Evolutionary conservation across 2,797 vertebrate species (phyloP), one percentile per base, ranked within the genome.

Genomic region (Lates japonicus): DNA sequence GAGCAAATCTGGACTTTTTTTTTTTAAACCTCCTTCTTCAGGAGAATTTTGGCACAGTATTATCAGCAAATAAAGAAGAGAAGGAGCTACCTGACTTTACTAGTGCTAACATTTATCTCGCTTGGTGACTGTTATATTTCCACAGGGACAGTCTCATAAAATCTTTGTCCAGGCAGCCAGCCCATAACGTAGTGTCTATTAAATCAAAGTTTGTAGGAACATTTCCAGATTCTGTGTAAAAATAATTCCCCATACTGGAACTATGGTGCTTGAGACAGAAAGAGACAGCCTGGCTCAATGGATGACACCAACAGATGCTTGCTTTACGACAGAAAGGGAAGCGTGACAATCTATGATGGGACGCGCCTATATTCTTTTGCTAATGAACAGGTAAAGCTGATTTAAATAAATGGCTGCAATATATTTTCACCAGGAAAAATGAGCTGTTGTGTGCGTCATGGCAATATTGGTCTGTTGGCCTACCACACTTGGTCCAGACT

Each of bases 201-300:
- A 91, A 91, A 91, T 93, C 80, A 84, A 90, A 80, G 58, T 82
- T 70, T 83, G 81, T 8, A 35, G 73, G 75, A 83, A 77, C 74
- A 67, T 72, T 83, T 86, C 76, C 51, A 65, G 70, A 77, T 84
- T 69, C 66, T 70, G 60, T 61, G 51, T 41, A n/a, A 49, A 82
- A 88, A 78, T 37, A 20, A 59, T 62, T 70, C n/a, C 16, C 52
- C 44, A 41, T 46, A 48, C 37, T 46, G n/a, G 66, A 73, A 76
- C 35, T 84, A 86, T 86, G 84, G 82, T 74, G 80, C 54, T 57
- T 71, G 63, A 83, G 55, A 69, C n/a, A 9, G 35, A 71, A 48
- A 80, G 69, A 51, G 33, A 79, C 31, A 39, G 7, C 12, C 39
- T 33, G 67, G 48, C 57, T 68, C 37, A 37, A n/a, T 55, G 33